phyloP scores from a whole-genome alignment of 92 coral and sea anemone genomes.

The Isaurus tuberculatus region DNA sequence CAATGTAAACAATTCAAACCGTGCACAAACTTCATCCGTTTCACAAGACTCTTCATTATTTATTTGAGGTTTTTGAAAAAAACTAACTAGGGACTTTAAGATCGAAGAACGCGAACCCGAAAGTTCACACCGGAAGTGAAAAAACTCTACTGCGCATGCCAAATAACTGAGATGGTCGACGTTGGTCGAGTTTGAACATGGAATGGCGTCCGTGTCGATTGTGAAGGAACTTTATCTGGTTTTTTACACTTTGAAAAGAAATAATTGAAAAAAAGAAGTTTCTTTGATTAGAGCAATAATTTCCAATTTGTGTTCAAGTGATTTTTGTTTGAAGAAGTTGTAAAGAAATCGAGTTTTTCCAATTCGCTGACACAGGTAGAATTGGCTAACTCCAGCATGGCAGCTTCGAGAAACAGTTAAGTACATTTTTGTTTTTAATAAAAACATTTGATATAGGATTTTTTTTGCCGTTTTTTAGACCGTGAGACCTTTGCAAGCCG shows the following conservation, averaged over 20 bases:
- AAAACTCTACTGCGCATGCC: constrained; percentile 23
- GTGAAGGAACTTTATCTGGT: neutral
- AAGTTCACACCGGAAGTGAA: constrained; percentile 15
- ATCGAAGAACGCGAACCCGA: constrained; percentile 15
- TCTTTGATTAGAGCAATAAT: neutral
- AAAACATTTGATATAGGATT: neutral
- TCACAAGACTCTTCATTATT: too few relatives aligned
- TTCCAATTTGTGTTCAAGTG: neutral
- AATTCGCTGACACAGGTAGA: neutral
- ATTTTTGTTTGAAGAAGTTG: constrained; percentile 10
- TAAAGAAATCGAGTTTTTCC: neutral
- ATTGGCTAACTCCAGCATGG: neutral
- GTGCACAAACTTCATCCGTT: too few relatives aligned
- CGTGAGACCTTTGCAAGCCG: neutral
- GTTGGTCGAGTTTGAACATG: constrained; percentile 25
- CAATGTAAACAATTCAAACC: too few relatives aligned
- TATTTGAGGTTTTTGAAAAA: too few relatives aligned
- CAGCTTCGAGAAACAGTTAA: constrained; percentile 16
- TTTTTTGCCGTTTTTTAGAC: neutral
- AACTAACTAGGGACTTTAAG: constrained; percentile 20
- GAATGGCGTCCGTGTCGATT: constrained; percentile 18
- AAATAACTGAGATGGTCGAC: constrained; percentile 14
- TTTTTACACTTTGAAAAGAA: neutral
- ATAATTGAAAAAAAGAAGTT: neutral
- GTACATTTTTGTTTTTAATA: neutral